Percentiles rank a stretch among this genome's conserved stretches.
Evolutionary conservation across 2,888 invertebrate species (phyloP).

Genomic region (Abscondita cerata): DNA sequence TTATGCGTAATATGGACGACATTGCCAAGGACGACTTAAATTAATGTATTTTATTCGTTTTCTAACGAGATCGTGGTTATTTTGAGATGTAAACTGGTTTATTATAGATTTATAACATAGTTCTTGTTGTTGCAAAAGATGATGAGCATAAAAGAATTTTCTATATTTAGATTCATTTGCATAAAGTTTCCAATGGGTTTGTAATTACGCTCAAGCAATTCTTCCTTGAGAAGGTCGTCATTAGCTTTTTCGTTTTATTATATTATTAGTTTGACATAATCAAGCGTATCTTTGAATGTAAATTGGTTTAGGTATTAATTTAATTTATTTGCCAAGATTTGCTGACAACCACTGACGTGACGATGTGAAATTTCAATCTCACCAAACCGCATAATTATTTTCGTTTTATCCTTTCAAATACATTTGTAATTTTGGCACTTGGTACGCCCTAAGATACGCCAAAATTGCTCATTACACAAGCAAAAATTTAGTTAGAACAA

Average conservation of each 20-base stretch:
- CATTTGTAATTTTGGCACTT: too few relatives aligned
- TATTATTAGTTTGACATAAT: too few relatives aligned
- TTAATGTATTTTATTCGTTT: conserved; percentile 38
- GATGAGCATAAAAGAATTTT: neutral
- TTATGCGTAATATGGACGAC: conserved; percentile 34
- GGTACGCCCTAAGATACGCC: too few relatives aligned
- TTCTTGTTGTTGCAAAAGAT: conserved; percentile 14
- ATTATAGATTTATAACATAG: conserved; percentile 39
- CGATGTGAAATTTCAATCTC: too few relatives aligned
- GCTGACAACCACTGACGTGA: too few relatives aligned
- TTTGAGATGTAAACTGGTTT: conserved; percentile 44
- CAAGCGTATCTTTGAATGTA: too few relatives aligned
- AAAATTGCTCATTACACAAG: too few relatives aligned
- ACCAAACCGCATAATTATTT: too few relatives aligned
- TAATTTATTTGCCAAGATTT: too few relatives aligned
- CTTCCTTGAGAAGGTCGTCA: conserved; percentile 8
- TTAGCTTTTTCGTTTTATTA: neutral
- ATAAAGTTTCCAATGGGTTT: conserved; percentile 7
- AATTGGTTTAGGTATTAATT: too few relatives aligned
- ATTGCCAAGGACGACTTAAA: conserved; percentile 48
- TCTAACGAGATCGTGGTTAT: conserved; percentile 37
- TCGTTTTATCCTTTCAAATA: too few relatives aligned
- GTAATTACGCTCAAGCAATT: neutral
- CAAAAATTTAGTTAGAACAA: too few relatives aligned
- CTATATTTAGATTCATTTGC: conserved; percentile 12